Evolutionary conservation across 2,797 vertebrate species (phyloP).

Genomic region (Microctenopoma stevenorrisi): DNA sequence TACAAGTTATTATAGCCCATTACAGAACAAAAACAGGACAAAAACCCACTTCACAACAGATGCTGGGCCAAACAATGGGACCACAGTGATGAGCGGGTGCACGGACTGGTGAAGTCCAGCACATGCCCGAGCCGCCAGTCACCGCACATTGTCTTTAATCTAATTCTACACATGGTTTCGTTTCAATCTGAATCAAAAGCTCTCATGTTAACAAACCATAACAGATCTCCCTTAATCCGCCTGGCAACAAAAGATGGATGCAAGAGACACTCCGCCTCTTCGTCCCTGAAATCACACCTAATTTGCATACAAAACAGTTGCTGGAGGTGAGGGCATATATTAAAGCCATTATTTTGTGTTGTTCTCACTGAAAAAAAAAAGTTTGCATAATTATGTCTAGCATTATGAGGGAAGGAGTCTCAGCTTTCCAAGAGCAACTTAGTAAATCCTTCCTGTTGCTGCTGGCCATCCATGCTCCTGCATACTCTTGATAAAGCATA

Average conservation of each 20-base stretch:
- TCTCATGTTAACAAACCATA: slow-evolving; percentile 86
- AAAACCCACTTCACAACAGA: slow-evolving; percentile 79
- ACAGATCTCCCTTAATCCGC: slow-evolving; percentile 85
- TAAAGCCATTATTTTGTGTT: slow-evolving; percentile 83
- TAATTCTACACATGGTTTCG: slow-evolving; percentile 86
- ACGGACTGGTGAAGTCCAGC: slow-evolving; percentile 77
- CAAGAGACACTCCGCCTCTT: slow-evolving; percentile 79
- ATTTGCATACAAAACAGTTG: slow-evolving; percentile 86
- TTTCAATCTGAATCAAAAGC: slow-evolving; percentile 87
- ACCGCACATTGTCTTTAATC: slow-evolving; percentile 85
- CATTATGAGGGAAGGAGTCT: slow-evolving; percentile 72
- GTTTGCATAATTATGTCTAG: slow-evolving; percentile 84
- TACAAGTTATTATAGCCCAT: slow-evolving; percentile 85
- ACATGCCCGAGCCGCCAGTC: slow-evolving; percentile 74
- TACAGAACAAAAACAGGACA: slow-evolving; percentile 81
- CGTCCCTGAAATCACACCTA: slow-evolving; percentile 82
- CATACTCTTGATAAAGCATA: slow-evolving; percentile 78
- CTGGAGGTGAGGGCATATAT: slow-evolving; percentile 87
- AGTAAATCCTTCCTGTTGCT: slow-evolving; percentile 82
- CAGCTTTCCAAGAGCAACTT: slow-evolving; percentile 77
- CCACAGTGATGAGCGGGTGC: slow-evolving; percentile 62
- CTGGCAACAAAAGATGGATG: slow-evolving; percentile 84
- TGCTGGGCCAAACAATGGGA: slow-evolving; percentile 73
- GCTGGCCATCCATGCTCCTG: slow-evolving; percentile 79
- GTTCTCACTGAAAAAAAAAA: slow-evolving; percentile 73